A percentile compares a stretch with the other conserved stretches of the same genome.
These are phyloP conservation scores for Mythimna vitellina DNA, from an alignment of 2,888 invertebrate genomes.

Conservation along the genomic window DNA sequence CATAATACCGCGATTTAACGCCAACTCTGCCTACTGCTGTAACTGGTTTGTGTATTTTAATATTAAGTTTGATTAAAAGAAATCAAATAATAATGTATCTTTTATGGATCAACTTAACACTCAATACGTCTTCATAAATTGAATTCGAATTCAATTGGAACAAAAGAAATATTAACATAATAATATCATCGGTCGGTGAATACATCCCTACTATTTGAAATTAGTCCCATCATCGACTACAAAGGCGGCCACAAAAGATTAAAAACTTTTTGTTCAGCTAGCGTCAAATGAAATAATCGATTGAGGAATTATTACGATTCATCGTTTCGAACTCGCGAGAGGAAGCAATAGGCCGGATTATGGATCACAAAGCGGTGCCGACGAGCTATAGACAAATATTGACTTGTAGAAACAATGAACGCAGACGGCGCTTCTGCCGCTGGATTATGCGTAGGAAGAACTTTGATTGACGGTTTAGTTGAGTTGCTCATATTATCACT, in stretches of 20 bases:
- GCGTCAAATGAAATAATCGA: slow-evolving; percentile 86
- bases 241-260: slow-evolving; percentile 82
- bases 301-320: slow-evolving; percentile 88
- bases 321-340: slow-evolving; percentile 83
- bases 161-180: slow-evolving; percentile 79
- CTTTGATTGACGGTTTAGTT: slow-evolving; percentile 79
- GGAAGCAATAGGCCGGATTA: slow-evolving; percentile 86
- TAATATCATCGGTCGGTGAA: slow-evolving; percentile 57
- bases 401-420: slow-evolving; percentile 88
- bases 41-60: background rate
- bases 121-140: slow-evolving; percentile 39
- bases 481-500: slow-evolving; percentile 46
- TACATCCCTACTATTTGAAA: slow-evolving; percentile 69
- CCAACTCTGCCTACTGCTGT: background rate
- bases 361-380: slow-evolving; percentile 84
- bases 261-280: slow-evolving; percentile 80
- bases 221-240: slow-evolving; percentile 77
- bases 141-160: slow-evolving; percentile 66
- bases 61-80: background rate
- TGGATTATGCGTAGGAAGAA: slow-evolving; percentile 77
- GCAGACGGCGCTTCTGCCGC: slow-evolving; percentile 71
- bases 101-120: slow-evolving; percentile 13
- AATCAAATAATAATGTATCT: slow-evolving; percentile 1
- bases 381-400: slow-evolving; percentile 88
- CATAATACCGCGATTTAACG: slow-evolving; percentile 3